Conservation (phyloP, 2,797 vertebrate genomes). For the Loris lydekkerianus region DNA sequence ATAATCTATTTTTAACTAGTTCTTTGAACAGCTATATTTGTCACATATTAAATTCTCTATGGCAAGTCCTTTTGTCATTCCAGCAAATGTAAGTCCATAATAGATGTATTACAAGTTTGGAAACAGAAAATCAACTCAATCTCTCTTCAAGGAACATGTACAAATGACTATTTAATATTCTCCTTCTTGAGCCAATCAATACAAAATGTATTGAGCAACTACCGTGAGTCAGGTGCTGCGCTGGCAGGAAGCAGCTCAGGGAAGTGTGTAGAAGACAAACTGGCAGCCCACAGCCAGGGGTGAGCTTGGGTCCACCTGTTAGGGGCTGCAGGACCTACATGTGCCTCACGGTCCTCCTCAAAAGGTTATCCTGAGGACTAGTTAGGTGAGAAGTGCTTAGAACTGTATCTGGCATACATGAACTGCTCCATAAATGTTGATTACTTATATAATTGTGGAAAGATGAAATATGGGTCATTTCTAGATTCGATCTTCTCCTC, state of each 20-base stretch:
- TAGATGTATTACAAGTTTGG: background rate
- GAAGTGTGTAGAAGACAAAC: background rate
- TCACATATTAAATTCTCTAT: background rate
- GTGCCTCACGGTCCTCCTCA: background rate
- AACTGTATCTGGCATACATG: background rate
- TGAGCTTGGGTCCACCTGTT: too few species aligned
- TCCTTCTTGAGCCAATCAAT: background rate
- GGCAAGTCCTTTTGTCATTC: background rate
- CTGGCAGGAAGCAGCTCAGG: background rate
- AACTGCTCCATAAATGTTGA: background rate
- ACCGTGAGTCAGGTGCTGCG: background rate
- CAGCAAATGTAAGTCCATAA: background rate
- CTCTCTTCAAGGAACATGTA: background rate
- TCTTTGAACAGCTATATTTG: background rate
- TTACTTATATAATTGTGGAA: background rate
- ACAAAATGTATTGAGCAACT: background rate
- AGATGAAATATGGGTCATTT: background rate
- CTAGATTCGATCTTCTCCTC: background rate
- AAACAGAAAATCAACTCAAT: background rate
- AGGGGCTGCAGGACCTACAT: background rate
- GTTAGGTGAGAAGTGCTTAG: background rate
- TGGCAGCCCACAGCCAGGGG: rapidly evolving
- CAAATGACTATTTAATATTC: background rate
- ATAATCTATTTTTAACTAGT: background rate
- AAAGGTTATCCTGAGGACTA: background rate